These are phyloP conservation scores for Neoitamus cyanurus DNA, from an alignment of 2,888 invertebrate species.

Conservation along the genomic window DNA sequence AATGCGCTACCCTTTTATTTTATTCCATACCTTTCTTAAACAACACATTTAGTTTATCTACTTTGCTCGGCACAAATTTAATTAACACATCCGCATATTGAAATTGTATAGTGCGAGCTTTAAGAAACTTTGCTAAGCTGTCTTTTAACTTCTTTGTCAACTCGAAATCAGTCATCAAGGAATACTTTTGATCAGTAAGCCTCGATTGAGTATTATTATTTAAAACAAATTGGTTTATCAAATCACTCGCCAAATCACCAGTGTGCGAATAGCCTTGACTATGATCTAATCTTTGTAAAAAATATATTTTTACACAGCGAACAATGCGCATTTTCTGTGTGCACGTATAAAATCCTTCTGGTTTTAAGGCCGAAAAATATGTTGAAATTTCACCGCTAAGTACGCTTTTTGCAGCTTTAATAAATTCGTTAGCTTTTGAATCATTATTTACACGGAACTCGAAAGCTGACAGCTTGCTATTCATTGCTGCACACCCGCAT, in stretches of 20 bases:
- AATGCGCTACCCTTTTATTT: too few species aligned
- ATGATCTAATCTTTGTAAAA: conserved; percentile 68
- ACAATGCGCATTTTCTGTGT: conserved; percentile 61
- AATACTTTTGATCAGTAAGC: conserved; percentile 67
- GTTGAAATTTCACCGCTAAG: neutral
- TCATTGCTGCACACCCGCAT: neutral
- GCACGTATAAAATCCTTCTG: neutral
- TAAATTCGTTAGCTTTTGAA: neutral
- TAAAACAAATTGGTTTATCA: conserved; percentile 61
- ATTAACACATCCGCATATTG: conserved; percentile 69
- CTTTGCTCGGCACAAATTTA: conserved; percentile 68
- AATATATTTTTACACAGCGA: conserved; percentile 71
- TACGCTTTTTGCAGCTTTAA: neutral
- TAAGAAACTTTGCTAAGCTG: conserved; percentile 68
- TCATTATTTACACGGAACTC: neutral
- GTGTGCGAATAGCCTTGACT: conserved; percentile 47
- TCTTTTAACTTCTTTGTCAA: conserved; percentile 68
- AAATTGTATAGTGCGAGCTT: conserved; percentile 68
- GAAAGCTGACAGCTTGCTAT: neutral
- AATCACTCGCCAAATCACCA: conserved; percentile 58
- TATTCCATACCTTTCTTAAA: conserved; percentile 67
- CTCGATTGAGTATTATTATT: conserved; percentile 59
- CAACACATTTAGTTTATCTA: conserved; percentile 68
- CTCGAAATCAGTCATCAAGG: conserved; percentile 67
- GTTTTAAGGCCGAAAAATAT: neutral